Evolutionary conservation across 1,140 invertebrate genomes (phyloP).

Genomic region (Caerostris extrusa): DNA sequence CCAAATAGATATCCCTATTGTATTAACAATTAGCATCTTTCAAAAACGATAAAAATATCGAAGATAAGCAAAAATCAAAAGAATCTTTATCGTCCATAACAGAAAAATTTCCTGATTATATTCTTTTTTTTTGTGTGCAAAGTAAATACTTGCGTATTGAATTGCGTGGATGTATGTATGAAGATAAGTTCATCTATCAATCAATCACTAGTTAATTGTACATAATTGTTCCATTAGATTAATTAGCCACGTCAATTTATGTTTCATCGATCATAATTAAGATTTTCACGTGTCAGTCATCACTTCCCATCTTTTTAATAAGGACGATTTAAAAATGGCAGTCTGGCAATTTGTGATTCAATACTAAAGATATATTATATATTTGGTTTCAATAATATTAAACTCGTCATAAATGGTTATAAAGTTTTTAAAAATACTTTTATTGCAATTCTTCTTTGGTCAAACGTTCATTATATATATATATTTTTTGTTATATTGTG

Average conservation of each 20-base stretch:
- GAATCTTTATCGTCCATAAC: neutral
- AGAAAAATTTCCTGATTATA: neutral
- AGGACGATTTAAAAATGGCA: neutral
- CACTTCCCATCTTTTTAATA: neutral
- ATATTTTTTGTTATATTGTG: too few relatives aligned
- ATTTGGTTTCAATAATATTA: too few relatives aligned
- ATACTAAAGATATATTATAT: too few relatives aligned
- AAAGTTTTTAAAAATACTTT: too few relatives aligned
- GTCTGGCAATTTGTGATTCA: too few relatives aligned
- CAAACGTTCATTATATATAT: too few relatives aligned
- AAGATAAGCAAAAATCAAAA: neutral
- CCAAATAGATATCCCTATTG: too few relatives aligned
- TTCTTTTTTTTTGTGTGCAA: neutral
- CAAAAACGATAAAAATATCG: too few relatives aligned
- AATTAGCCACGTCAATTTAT: neutral
- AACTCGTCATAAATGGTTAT: too few relatives aligned
- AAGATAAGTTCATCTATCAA: neutral
- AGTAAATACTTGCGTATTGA: neutral
- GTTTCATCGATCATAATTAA: constrained; percentile 21
- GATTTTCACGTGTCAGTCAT: neutral
- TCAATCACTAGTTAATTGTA: neutral
- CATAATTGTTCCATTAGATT: constrained; percentile 24
- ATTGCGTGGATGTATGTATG: neutral
- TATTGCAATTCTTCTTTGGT: too few relatives aligned
- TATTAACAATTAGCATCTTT: too few relatives aligned